These are phyloP conservation scores for Oreortyx pictus DNA, from an alignment of 2,797 vertebrate genomes.

Conservation along the genomic window DNA sequence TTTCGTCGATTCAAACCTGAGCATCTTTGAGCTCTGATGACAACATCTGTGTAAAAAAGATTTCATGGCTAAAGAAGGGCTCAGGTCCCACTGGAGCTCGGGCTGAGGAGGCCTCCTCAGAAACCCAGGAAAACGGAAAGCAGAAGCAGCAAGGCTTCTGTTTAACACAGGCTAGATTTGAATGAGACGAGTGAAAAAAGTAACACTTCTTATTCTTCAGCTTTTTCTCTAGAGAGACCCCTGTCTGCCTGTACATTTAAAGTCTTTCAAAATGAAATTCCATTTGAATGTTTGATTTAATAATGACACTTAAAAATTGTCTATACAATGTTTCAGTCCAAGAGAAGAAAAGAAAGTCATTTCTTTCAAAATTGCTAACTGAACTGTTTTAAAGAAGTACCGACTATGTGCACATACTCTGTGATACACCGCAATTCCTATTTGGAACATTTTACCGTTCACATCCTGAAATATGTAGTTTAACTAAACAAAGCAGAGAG, in stretches of 20 bases:
- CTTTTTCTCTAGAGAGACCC: background rate
- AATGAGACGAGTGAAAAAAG: background rate
- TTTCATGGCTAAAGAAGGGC: background rate
- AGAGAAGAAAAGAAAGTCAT: background rate
- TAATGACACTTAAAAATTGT: background rate
- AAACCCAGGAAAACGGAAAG: background rate
- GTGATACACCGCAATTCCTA: background rate
- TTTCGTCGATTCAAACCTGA: background rate
- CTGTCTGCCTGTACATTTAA: background rate
- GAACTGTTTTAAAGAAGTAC: background rate
- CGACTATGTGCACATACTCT: background rate
- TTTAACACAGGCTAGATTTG: fast-evolving
- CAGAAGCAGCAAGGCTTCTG: background rate
- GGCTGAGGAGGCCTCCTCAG: background rate
- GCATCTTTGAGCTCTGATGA: background rate
- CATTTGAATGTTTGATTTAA: background rate
- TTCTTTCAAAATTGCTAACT: background rate
- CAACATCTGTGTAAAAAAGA: background rate
- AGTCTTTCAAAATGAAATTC: background rate
- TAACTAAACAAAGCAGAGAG: background rate
- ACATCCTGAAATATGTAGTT: background rate
- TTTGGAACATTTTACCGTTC: background rate
- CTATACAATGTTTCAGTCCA: background rate
- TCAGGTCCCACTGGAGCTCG: too few relatives aligned
- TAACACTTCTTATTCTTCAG: background rate